These are phyloP conservation scores for Agrochola circellaris DNA, from an alignment of 2,888 invertebrate species.

Conservation along the genomic window DNA sequence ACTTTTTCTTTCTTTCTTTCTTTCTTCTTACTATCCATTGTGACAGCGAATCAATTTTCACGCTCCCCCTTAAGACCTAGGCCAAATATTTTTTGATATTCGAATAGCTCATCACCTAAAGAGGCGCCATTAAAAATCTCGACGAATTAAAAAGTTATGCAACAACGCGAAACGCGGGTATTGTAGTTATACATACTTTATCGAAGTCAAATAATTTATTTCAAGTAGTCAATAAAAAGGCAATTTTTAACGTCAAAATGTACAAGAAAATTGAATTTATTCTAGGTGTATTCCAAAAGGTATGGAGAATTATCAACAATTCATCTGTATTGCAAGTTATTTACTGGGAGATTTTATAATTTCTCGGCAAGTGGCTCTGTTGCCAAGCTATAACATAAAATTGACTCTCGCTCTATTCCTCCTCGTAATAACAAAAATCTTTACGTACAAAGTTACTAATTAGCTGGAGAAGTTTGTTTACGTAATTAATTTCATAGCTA, in stretches of 20 bases:
- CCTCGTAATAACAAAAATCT: slow-evolving; percentile 50
- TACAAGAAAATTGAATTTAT: background rate
- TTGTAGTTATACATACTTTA: too few species aligned
- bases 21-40: too few species aligned
- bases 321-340: background rate
- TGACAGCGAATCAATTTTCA: too few species aligned
- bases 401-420: slow-evolving; percentile 13
- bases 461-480: slow-evolving; percentile 56
- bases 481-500: slow-evolving; percentile 64
- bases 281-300: background rate
- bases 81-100: too few species aligned
- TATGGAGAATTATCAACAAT: background rate
- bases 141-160: too few species aligned
- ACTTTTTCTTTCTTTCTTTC: too few species aligned
- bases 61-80: too few species aligned
- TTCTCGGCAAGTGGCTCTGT: background rate
- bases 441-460: slow-evolving; percentile 45
- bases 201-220: too few species aligned
- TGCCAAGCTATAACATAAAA: slow-evolving; percentile 8
- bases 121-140: too few species aligned
- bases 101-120: too few species aligned
- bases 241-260: background rate
- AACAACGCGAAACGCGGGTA: too few species aligned
- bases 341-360: background rate
- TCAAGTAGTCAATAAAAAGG: too few species aligned